Conservation (phyloP, 2,797 vertebrate species). For the Crypturellus tataupa region DNA sequence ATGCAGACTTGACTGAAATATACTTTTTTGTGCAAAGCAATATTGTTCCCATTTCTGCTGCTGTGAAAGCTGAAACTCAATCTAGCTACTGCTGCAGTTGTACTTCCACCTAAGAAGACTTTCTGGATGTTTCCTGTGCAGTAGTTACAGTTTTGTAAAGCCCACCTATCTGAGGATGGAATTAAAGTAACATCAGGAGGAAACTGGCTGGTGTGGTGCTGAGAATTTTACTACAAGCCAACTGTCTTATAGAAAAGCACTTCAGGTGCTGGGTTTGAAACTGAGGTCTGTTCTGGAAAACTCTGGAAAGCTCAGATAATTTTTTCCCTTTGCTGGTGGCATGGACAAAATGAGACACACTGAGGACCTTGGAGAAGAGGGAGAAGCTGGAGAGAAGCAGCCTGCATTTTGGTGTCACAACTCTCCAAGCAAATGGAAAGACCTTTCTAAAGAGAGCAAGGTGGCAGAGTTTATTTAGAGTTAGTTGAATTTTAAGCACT, state of each 20-base stretch:
- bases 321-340: no score
- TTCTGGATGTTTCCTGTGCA: background rate
- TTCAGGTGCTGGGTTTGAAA: rapidly evolving
- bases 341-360: background rate
- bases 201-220: rapidly evolving
- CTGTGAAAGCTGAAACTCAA: background rate
- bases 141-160: background rate
- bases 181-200: background rate
- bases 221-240: background rate
- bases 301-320: background rate
- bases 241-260: background rate
- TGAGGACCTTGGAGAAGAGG: background rate
- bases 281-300: background rate
- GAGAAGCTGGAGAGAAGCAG: background rate
- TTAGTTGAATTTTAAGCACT: background rate
- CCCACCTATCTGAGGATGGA: background rate
- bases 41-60: background rate
- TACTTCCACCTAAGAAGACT: background rate
- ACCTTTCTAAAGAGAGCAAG: background rate
- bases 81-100: background rate
- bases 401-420: background rate
- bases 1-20: background rate
- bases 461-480: background rate
- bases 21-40: background rate
- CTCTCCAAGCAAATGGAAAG: background rate